A percentile compares a stretch with the other conserved stretches of the same genome.
Conservation (phyloP, 1,140 invertebrate genomes). For the Sycobia sp. region DNA sequence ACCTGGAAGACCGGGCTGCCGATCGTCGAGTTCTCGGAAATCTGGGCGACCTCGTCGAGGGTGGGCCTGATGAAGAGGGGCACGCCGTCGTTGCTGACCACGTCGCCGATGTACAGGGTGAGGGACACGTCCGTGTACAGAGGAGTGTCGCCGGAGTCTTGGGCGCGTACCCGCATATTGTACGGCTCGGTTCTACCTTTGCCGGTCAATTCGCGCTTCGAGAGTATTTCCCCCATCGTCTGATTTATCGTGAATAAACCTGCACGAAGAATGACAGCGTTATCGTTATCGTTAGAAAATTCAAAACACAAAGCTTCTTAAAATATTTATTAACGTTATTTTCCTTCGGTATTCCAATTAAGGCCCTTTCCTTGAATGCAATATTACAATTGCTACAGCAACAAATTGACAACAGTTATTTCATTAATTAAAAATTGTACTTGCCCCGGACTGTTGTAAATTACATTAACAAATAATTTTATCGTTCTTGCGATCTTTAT, state of each 20-base stretch:
- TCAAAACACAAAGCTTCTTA: neutral
- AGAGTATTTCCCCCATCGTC: conserved; percentile 72
- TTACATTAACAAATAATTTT: no score
- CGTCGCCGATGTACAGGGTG: conserved; percentile 77
- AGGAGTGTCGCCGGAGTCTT: conserved; percentile 71
- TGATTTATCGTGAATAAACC: conserved; percentile 68
- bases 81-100: conserved; percentile 82
- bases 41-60: conserved; percentile 71
- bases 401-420: neutral
- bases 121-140: conserved; percentile 70
- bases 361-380: no score
- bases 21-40: conserved; percentile 77
- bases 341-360: neutral
- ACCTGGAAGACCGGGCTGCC: conserved; percentile 80
- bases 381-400: neutral
- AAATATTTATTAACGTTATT: neutral
- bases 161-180: conserved; percentile 69
- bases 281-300: neutral
- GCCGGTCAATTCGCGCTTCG: conserved; percentile 70
- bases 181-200: conserved; percentile 80
- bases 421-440: no score
- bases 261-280: conserved; percentile 20
- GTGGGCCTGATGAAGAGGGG: conserved; percentile 76
- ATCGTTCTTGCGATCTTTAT: no score
- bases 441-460: no score